A percentile compares a stretch with the other conserved stretches of the same genome.
phyloP scores from a whole-genome alignment of 2,797 vertebrate genomes.

The Sebastolobus altivelis region DNA sequence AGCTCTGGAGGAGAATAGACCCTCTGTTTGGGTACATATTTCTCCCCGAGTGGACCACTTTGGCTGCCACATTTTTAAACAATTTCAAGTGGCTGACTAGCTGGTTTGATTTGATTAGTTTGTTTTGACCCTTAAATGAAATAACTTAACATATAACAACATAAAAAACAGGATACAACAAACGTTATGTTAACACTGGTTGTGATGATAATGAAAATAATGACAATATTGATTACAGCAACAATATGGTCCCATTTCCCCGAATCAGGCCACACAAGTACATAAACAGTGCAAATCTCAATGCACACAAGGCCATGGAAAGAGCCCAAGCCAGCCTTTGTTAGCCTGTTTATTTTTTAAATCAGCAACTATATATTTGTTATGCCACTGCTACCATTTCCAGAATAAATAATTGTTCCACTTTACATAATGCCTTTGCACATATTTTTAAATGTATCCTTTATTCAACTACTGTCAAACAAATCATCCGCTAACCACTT shows the following conservation, averaged over 20 bases:
- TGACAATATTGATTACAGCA: neutral
- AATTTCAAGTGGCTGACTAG: conserved; percentile 38
- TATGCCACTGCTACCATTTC: neutral
- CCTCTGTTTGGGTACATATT: conserved; percentile 65
- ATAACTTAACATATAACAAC: neutral
- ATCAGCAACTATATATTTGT: neutral
- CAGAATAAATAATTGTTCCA: neutral
- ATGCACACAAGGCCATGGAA: neutral
- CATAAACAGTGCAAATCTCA: neutral
- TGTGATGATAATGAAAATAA: neutral
- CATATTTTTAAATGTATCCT: neutral
- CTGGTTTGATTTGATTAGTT: conserved; percentile 2
- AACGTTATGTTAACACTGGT: neutral
- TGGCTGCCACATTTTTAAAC: conserved; percentile 45
- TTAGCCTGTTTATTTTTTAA: neutral
- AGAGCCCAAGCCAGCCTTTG: neutral
- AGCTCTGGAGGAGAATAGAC: conserved; percentile 59
- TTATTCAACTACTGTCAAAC: neutral
- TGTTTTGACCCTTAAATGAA: neutral
- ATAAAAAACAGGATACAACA: neutral
- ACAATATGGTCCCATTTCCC: neutral
- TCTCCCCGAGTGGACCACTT: conserved; percentile 61
- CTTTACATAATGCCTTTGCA: neutral
- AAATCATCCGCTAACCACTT: neutral
- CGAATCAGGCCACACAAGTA: neutral